Base-by-base conservation (phyloP, 2,888 invertebrate genomes). In the Zonitis immaculata region DNA sequence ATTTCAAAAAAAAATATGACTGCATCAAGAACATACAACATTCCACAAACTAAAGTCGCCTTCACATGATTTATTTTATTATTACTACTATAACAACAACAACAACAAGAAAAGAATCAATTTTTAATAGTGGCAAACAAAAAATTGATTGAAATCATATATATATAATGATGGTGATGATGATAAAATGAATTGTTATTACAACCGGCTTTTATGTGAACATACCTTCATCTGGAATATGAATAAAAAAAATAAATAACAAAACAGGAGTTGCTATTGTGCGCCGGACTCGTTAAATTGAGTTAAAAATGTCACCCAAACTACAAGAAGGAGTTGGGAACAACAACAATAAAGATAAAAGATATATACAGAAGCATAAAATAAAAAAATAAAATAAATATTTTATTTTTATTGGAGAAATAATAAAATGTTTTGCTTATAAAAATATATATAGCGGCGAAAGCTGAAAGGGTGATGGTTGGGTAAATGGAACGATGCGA, bases 291-390 rank as follows among this genome's bases (percentile, higher is more conserved):
- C 57, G 66, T 69, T 73, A 72, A 73, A 73, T 72, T 73, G 70
- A 73, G 72, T 73, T 72, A 68, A 69, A 72, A 73, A 72, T 71
- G 73, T 73, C 73, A 73, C 68, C 64, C n/a, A 18, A 39, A 20
- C 39, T 14, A 16, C 35, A 35, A 35, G 16, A 11, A 11, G 9
- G 47, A 39, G 49, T 1, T 9, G 35, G 16, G 9, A 16, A 18
- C 22, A 22, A 22, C 22, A 39, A 39, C 9, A 6, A 39, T n/a
- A 18, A 39, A 20, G 39, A 39, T 20, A 20, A 39, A 14, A n/a
- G n/a, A n/a, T n/a, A n/a, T 7, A 7, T 12, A 32, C 6, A n/a
- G 32, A 11, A 28, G 27, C 6, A 2, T 9, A 6, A n/a, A 32
- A 14, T 7, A 20, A 20, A 18, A 9, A 39, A 18, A 39, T n/a